phyloP scores from a whole-genome alignment of 2,888 invertebrate species.

The Colostygia pectinataria region DNA sequence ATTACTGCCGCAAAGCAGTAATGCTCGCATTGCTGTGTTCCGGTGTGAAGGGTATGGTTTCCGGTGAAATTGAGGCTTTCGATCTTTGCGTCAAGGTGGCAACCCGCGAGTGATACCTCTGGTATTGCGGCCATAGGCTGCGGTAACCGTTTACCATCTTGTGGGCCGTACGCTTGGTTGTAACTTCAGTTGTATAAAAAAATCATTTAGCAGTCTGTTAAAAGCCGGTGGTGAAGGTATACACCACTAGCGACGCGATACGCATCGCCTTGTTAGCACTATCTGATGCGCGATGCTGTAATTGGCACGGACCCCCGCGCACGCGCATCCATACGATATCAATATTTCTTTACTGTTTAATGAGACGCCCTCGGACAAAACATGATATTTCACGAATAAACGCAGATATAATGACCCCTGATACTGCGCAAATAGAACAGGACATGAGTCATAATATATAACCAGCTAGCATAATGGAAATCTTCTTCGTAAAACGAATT shows the following conservation, averaged over 20 bases:
- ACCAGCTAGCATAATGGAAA: not conserved
- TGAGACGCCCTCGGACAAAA: conserved; percentile 42
- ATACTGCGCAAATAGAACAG: conserved; percentile 21
- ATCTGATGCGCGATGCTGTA: conserved; percentile 77
- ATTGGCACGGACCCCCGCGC: conserved; percentile 72
- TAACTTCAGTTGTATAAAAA: too few relatives aligned
- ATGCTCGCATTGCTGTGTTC: too few relatives aligned
- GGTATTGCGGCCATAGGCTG: too few relatives aligned
- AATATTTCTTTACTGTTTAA: conserved; percentile 47
- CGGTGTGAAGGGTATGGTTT: too few relatives aligned
- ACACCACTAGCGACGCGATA: conserved; percentile 54
- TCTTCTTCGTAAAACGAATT: too few relatives aligned
- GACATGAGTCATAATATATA: conserved; percentile 1
- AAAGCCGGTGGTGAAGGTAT: not conserved
- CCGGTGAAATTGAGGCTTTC: too few relatives aligned
- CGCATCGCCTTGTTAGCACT: conserved; percentile 80
- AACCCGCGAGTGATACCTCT: too few relatives aligned
- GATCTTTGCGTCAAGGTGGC: too few relatives aligned
- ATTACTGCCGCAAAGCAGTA: too few relatives aligned
- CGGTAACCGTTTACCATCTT: too few relatives aligned
- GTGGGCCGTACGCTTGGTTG: too few relatives aligned
- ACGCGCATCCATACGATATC: conserved; percentile 44
- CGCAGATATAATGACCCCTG: conserved; percentile 29
- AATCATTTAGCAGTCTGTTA: not conserved
- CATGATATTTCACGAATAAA: conserved; percentile 37